These are phyloP conservation scores for Thermophis baileyi DNA, from an alignment of 2,113 vertebrate genomes.

Conservation along the genomic window DNA sequence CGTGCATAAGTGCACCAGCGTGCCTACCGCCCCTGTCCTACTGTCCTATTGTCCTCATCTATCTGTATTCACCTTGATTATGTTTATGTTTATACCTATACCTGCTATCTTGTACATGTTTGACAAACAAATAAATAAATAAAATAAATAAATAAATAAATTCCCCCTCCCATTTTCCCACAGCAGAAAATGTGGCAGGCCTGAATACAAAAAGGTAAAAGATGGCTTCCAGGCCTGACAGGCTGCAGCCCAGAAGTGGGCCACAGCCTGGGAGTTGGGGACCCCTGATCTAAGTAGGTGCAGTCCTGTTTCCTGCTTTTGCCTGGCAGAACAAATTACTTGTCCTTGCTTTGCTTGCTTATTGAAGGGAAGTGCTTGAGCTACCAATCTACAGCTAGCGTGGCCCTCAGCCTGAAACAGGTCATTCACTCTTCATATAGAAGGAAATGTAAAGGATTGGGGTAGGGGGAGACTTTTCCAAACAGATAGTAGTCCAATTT, in stretches of 20 bases:
- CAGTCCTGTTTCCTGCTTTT: background rate
- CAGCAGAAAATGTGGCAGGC: no score
- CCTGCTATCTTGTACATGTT: no score
- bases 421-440: background rate
- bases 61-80: no score
- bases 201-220: no score
- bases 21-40: no score
- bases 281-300: background rate
- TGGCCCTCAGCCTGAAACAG: background rate
- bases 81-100: no score
- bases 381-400: background rate
- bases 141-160: no score
- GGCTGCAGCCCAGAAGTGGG: background rate
- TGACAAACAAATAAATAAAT: no score
- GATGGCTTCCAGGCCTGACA: no score
- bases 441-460: background rate
- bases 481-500: background rate
- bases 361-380: background rate
- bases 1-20: no score
- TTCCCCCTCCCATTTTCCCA: no score
- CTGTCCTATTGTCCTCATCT: no score
- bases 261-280: background rate
- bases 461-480: background rate
- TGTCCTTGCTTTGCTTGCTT: background rate
- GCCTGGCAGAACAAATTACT: background rate